phyloP scores from a whole-genome alignment of 1,140 invertebrate genomes.

The Musca vetustissima region DNA sequence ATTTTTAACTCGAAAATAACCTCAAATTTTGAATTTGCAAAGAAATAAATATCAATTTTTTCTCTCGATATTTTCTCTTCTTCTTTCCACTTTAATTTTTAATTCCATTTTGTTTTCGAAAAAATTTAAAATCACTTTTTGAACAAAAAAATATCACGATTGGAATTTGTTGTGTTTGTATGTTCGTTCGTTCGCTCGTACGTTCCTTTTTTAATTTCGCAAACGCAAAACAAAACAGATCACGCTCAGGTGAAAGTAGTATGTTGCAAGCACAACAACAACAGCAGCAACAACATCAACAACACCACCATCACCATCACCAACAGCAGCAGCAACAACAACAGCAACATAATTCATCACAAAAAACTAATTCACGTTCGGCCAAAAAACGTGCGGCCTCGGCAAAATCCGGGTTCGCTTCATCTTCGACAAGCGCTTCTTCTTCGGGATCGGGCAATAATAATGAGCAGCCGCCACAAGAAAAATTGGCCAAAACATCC shows the following conservation, averaged over 20 bases:
- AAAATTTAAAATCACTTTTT: too few species aligned
- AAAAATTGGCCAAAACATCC: slow-evolving; percentile 26
- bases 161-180: too few species aligned
- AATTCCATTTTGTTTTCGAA: too few species aligned
- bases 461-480: slow-evolving; percentile 15
- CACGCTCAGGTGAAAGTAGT: slow-evolving; percentile 51
- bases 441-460: neutral
- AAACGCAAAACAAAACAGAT: slow-evolving; percentile 34
- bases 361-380: slow-evolving; percentile 44
- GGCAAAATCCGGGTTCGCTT: slow-evolving; percentile 5
- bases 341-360: slow-evolving; percentile 26
- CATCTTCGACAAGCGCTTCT: neutral
- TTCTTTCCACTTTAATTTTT: too few species aligned
- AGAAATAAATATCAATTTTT: too few species aligned
- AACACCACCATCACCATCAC: slow-evolving; percentile 33
- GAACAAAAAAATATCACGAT: too few species aligned
- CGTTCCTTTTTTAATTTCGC: too few species aligned
- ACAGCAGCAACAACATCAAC: slow-evolving; percentile 30
- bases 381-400: slow-evolving; percentile 49
- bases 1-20: too few species aligned
- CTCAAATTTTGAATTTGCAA: too few species aligned
- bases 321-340: slow-evolving; percentile 25
- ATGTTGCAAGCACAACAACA: slow-evolving; percentile 34
- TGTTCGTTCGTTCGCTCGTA: too few species aligned
- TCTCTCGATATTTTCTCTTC: too few species aligned